These are phyloP conservation scores for Melopsittacus undulatus DNA, from an alignment of 2,797 vertebrate genomes.

Conservation along the genomic window DNA sequence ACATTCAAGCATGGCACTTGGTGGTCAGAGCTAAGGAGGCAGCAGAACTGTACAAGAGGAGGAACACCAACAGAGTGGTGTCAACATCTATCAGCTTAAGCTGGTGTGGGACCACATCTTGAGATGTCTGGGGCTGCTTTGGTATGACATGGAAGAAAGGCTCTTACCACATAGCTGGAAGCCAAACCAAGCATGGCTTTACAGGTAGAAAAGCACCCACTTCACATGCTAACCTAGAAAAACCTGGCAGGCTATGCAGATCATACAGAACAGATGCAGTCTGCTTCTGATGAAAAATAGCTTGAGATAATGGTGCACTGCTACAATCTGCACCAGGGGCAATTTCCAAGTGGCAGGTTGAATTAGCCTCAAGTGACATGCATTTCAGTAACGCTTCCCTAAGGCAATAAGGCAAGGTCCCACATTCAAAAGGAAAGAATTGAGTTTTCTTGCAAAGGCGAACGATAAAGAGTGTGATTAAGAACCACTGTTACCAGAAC, in stretches of 20 bases:
- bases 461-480: not conserved
- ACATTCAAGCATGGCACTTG: not conserved
- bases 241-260: not conserved
- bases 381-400: constrained; percentile 25
- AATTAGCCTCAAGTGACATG: constrained; percentile 54
- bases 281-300: constrained; percentile 22
- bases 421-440: constrained; percentile 18
- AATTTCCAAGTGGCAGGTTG: constrained; percentile 46
- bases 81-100: not conserved
- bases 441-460: constrained; percentile 41
- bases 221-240: not conserved
- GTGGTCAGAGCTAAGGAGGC: not conserved
- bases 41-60: not conserved
- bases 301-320: not conserved
- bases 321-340: constrained; percentile 49
- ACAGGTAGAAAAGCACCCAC: not conserved
- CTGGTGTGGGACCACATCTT: not conserved
- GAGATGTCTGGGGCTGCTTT: not conserved
- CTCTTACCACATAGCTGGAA: not conserved
- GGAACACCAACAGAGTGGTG: not conserved
- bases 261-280: not conserved
- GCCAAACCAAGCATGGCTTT: not conserved
- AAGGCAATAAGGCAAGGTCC: constrained; percentile 31
- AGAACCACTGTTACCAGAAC: not conserved
- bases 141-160: not conserved